These are phyloP conservation scores for Burhinus bistriatus DNA, from an alignment of 2,113 vertebrate species.

Conservation along the genomic window DNA sequence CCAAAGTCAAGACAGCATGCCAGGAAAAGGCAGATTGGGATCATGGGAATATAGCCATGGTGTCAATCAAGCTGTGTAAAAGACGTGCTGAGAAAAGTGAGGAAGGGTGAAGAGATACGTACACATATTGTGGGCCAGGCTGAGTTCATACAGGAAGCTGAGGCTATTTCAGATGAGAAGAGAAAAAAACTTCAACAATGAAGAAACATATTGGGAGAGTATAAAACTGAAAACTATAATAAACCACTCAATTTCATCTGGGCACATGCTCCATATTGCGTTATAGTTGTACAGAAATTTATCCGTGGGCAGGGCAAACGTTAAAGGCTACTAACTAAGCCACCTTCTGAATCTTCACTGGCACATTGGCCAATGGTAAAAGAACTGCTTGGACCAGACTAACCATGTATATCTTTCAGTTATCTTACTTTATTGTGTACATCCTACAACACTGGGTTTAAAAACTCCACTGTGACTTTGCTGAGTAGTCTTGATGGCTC, in stretches of 20 bases:
- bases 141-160: not conserved
- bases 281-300: not conserved
- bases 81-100: not conserved
- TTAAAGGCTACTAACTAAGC: not conserved
- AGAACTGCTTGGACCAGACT: not conserved
- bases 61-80: not conserved
- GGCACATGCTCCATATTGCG: not conserved
- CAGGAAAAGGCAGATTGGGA: not conserved
- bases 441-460: not conserved
- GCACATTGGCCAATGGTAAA: not conserved
- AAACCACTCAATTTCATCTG: not conserved
- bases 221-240: not conserved
- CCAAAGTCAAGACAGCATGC: not conserved
- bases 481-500: not conserved
- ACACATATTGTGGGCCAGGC: not conserved
- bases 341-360: not conserved
- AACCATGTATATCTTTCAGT: not conserved
- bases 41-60: not conserved
- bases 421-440: not conserved
- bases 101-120: not conserved
- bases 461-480: not conserved
- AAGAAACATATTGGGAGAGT: not conserved
- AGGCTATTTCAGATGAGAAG: not conserved
- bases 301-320: fast-evolving
- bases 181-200: not conserved